phyloP scores from a whole-genome alignment of 2,113 vertebrate genomes.

The Sinocyclocheilus anophthalmus region DNA sequence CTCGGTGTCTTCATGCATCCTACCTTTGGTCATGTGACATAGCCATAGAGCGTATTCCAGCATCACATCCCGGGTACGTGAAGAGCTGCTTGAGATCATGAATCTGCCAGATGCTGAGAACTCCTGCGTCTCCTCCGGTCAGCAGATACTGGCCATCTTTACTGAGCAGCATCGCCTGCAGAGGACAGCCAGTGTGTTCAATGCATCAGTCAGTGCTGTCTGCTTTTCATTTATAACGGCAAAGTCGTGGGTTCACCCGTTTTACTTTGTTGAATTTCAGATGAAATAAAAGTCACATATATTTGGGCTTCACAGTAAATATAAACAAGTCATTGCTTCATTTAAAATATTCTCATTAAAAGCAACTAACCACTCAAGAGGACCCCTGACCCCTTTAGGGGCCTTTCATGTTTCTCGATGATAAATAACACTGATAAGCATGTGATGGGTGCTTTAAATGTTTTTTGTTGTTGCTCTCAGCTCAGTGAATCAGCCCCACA shows the following conservation, averaged over 20 bases:
- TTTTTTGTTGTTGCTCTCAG: neutral
- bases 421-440: conserved; percentile 15
- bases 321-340: neutral
- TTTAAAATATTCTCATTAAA: neutral
- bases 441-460: too few relatives aligned
- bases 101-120: conserved; percentile 89
- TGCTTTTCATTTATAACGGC: neutral
- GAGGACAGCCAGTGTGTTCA: too few relatives aligned
- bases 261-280: neutral
- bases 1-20: neutral
- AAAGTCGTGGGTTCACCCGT: neutral
- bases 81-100: conserved; percentile 90
- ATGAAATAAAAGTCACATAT: neutral
- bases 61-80: conserved; percentile 93
- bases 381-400: conserved; percentile 3
- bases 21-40: conserved; percentile 97
- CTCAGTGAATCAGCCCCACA: neutral
- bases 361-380: neutral
- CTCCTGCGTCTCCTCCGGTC: conserved; percentile 88
- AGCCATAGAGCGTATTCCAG: conserved; percentile 95
- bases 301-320: too few relatives aligned
- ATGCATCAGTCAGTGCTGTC: too few relatives aligned
- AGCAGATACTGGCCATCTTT: conserved; percentile 96
- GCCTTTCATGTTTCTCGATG: conserved; percentile 15
- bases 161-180: conserved; percentile 91